Percentiles rank a stretch among this genome's conserved stretches.
phyloP scores from a whole-genome alignment of 2,113 vertebrate species.

The Amazona guildingii region DNA sequence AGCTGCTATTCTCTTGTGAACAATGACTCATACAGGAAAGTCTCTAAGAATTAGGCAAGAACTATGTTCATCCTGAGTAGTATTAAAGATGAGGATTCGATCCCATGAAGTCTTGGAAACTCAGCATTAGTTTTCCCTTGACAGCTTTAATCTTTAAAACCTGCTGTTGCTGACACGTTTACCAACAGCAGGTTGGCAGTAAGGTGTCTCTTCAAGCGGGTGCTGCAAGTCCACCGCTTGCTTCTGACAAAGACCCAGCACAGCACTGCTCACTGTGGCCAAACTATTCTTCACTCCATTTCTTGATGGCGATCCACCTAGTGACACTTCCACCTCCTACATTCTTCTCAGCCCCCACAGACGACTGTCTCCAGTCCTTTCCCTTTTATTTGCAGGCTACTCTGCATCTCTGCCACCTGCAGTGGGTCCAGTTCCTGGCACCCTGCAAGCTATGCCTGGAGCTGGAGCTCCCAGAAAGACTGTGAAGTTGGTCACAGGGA shows the following conservation, averaged over 20 bases:
- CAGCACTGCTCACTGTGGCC: background rate
- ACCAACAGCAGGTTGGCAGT: background rate
- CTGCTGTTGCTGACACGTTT: background rate
- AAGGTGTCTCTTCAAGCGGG: background rate
- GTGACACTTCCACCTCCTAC: background rate
- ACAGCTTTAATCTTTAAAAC: background rate
- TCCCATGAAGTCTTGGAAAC: slow-evolving; percentile 30
- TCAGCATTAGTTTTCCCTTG: slow-evolving; percentile 10
- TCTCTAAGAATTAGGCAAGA: slow-evolving; percentile 53
- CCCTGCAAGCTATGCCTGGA: background rate
- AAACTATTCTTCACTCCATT: background rate
- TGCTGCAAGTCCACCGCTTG: background rate
- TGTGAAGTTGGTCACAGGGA: background rate
- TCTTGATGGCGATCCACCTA: background rate
- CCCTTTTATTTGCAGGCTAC: background rate
- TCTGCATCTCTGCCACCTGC: background rate
- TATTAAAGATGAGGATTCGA: background rate
- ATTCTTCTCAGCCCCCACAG: background rate
- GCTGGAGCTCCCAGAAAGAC: background rate
- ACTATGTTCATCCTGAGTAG: slow-evolving; percentile 5
- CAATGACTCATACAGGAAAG: slow-evolving; percentile 62
- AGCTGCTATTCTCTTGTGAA: slow-evolving; percentile 63
- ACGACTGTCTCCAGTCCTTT: background rate
- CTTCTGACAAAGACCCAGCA: background rate
- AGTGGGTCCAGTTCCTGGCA: background rate